A percentile compares a stretch with the other conserved stretches of the same genome.
phyloP scores from a whole-genome alignment of 2,888 invertebrate genomes.

The Blera fallax region DNA sequence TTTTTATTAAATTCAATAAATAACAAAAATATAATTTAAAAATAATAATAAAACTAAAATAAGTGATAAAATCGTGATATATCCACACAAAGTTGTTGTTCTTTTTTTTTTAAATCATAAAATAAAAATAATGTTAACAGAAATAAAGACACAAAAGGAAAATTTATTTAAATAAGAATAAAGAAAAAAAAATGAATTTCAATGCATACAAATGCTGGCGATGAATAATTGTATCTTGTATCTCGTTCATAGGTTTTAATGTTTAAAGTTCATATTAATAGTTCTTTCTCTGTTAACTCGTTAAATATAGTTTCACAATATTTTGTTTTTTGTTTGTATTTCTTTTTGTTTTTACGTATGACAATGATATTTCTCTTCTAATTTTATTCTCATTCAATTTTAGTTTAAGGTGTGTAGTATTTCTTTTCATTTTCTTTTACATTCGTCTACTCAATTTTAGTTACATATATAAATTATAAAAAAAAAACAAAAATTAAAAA shows the following conservation, averaged over 20 bases:
- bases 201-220: slow-evolving; percentile 30
- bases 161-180: slow-evolving; percentile 22
- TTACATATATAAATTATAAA: slow-evolving; percentile 50
- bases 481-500: slow-evolving; percentile 46
- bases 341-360: slow-evolving; percentile 9
- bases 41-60: slow-evolving; percentile 72
- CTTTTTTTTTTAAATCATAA: slow-evolving; percentile 35
- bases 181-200: slow-evolving; percentile 36
- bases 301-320: slow-evolving; percentile 20
- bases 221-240: slow-evolving; percentile 26
- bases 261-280: slow-evolving; percentile 12
- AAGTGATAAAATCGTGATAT: slow-evolving; percentile 68
- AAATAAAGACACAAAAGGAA: slow-evolving; percentile 43
- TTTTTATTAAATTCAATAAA: slow-evolving; percentile 77
- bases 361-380: slow-evolving; percentile 9
- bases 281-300: slow-evolving; percentile 21
- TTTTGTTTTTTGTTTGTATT: neutral
- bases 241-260: slow-evolving; percentile 14
- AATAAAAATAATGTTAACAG: slow-evolving; percentile 57
- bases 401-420: slow-evolving; percentile 17
- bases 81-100: slow-evolving; percentile 61
- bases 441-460: slow-evolving; percentile 48
- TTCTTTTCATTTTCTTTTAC: slow-evolving; percentile 37
- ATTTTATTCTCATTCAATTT: slow-evolving; percentile 15
- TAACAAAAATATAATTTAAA: slow-evolving; percentile 76